Conservation (phyloP, 2,797 vertebrate genomes). For the Allochrocebus solatus region DNA sequence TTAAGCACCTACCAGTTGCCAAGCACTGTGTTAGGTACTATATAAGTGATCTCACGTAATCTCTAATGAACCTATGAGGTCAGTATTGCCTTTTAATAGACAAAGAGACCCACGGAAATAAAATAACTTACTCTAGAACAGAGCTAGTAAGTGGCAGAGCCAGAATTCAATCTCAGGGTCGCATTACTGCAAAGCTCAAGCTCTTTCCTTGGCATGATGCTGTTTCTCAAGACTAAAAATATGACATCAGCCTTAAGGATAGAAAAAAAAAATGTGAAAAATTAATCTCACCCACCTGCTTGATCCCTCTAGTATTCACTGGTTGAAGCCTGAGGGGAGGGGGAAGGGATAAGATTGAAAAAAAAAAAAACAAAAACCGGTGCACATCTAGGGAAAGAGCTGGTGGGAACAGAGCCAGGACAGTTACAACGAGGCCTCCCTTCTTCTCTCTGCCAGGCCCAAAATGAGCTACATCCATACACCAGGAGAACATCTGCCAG, state of each 20-base stretch:
- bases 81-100: conserved; percentile 15
- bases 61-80: conserved; percentile 4
- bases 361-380: neutral
- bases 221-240: conserved; percentile 60
- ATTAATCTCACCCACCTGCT: conserved; percentile 64
- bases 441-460: conserved; percentile 8
- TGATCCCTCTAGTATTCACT: conserved; percentile 37
- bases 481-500: conserved; percentile 55
- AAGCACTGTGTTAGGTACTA: neutral
- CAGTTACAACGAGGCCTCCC: conserved; percentile 25
- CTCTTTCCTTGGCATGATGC: conserved; percentile 36
- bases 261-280: conserved; percentile 45
- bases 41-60: conserved; percentile 17
- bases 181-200: conserved; percentile 34
- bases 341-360: neutral
- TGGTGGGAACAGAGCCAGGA: conserved; percentile 52
- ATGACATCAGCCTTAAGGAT: conserved; percentile 33
- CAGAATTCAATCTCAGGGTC: conserved; percentile 51
- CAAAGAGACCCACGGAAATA: neutral
- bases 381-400: conserved; percentile 45
- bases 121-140: conserved; percentile 29
- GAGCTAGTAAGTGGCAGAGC: conserved; percentile 33
- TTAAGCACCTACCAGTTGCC: neutral
- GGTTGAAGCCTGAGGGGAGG: neutral
- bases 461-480: conserved; percentile 52